phyloP scores from a whole-genome alignment of 2,113 vertebrate genomes.

The Helogale parvula region DNA sequence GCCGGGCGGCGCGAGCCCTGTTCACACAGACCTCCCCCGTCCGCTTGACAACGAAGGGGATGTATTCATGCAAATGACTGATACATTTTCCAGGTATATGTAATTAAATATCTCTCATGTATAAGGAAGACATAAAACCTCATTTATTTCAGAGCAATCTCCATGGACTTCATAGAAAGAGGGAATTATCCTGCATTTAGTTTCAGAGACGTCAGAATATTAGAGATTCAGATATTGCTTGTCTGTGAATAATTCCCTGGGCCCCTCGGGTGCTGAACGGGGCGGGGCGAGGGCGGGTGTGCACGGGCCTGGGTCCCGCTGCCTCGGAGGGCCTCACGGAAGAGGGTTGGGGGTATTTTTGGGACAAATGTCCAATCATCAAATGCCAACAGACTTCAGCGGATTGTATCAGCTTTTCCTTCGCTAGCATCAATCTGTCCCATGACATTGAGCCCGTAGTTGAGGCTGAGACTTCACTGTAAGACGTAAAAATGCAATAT shows the following conservation, averaged over 20 bases:
- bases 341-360: accelerated
- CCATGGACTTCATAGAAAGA: neutral
- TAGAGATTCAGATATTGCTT: neutral
- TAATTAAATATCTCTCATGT: neutral
- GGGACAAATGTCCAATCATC: neutral
- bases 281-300: accelerated
- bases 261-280: accelerated
- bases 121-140: conserved; percentile 7
- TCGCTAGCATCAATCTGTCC: neutral
- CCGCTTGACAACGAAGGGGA: neutral
- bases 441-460: neutral
- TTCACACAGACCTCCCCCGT: neutral
- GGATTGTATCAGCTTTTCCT: neutral
- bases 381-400: neutral
- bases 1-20: accelerated
- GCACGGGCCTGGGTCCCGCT: too few relatives aligned
- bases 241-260: neutral
- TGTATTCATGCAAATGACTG: neutral
- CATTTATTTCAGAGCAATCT: conserved; percentile 20
- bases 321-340: accelerated
- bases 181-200: neutral
- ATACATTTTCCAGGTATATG: neutral
- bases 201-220: neutral
- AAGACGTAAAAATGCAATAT: neutral
- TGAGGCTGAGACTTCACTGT: neutral